A percentile compares a stretch with the other conserved stretches of the same genome.
Conservation (phyloP, 2,113 vertebrate genomes). For the Crotophaga sulcirostris region DNA sequence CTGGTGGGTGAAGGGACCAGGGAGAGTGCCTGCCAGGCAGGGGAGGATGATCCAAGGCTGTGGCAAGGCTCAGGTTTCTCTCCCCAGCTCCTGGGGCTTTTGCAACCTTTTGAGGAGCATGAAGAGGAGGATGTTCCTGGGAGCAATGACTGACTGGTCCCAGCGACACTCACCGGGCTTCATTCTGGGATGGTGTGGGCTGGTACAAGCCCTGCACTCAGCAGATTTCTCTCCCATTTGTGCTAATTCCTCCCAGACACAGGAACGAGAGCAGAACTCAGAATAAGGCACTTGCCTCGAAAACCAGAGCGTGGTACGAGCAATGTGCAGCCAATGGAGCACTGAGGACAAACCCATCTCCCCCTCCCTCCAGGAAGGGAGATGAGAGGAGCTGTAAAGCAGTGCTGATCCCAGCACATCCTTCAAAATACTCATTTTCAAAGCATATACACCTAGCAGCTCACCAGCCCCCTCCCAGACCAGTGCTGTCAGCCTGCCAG, state of each 20-base stretch:
- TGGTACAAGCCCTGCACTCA: background rate
- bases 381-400: background rate
- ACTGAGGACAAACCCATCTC: background rate
- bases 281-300: background rate
- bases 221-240: background rate
- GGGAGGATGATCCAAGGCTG: background rate
- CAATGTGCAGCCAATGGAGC: fast-evolving
- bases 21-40: background rate
- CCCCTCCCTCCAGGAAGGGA: background rate
- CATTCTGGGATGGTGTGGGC: background rate
- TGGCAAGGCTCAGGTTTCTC: background rate
- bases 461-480: fast-evolving
- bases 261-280: background rate
- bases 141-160: background rate
- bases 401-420: background rate
- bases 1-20: background rate
- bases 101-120: background rate
- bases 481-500: background rate
- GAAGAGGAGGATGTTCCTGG: background rate
- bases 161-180: background rate
- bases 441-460: background rate
- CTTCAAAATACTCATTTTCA: background rate
- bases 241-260: background rate
- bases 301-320: fast-evolving
- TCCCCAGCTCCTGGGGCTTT: background rate